Conservation (phyloP, 2,797 vertebrate species). For the Chelonia mydas region DNA sequence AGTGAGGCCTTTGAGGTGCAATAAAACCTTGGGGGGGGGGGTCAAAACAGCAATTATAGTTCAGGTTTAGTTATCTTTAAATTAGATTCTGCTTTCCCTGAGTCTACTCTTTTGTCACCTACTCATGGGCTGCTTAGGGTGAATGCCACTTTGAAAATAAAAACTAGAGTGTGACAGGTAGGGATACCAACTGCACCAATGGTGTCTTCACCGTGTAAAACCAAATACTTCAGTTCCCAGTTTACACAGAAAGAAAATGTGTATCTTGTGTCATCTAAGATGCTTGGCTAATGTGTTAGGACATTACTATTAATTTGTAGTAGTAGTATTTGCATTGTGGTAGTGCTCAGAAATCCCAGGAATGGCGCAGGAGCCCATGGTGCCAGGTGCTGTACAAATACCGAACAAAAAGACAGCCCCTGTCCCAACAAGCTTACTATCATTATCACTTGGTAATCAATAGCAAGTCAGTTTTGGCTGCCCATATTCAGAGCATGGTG, state of each 20-base stretch:
- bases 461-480: not conserved
- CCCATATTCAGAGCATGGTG: constrained; percentile 26
- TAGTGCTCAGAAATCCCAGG: too few species aligned
- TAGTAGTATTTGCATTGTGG: too few species aligned
- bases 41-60: not conserved
- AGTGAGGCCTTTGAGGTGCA: constrained; percentile 7
- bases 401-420: not conserved
- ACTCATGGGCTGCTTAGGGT: constrained; percentile 22
- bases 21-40: constrained; percentile 19
- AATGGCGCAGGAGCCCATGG: too few species aligned
- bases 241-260: constrained; percentile 8
- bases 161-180: not conserved
- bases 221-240: constrained; percentile 8
- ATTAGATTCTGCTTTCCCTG: not conserved
- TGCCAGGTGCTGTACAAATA: too few species aligned
- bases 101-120: not conserved
- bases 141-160: not conserved
- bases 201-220: not conserved
- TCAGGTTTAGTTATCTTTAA: not conserved
- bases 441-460: constrained; percentile 8
- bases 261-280: not conserved
- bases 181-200: not conserved
- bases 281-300: constrained; percentile 40
- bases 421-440: constrained; percentile 38
- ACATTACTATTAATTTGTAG: not conserved